Conservation (phyloP, 2,797 vertebrate species). For the Syngnathus acus region DNA sequence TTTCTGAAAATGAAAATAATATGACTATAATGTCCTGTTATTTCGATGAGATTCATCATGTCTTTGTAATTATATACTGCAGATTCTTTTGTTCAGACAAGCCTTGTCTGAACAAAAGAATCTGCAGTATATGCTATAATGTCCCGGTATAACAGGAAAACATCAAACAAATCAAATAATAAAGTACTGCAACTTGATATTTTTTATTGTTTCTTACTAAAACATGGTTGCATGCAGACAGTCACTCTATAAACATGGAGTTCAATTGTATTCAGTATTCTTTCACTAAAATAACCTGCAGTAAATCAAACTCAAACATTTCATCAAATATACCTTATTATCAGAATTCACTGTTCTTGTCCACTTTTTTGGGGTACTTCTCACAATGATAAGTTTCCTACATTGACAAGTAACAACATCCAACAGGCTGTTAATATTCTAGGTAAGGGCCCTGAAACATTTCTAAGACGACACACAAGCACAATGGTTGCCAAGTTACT, state of each 20-base stretch:
- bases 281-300: neutral
- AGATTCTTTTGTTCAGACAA: no score
- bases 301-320: neutral
- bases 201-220: neutral
- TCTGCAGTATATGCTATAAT: neutral
- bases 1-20: neutral
- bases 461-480: constrained; percentile 57
- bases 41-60: neutral
- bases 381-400: constrained; percentile 19
- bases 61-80: no score
- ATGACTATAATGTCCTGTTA: neutral
- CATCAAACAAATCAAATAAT: no score
- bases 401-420: constrained; percentile 13
- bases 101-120: no score
- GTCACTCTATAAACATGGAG: neutral
- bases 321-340: neutral
- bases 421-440: constrained; percentile 9
- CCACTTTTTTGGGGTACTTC: neutral
- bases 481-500: constrained; percentile 47
- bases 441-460: constrained; percentile 23
- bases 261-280: neutral
- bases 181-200: no score
- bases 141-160: no score
- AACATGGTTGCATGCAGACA: neutral
- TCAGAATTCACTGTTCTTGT: constrained; percentile 11